Percentiles rank a stretch among this genome's conserved stretches.
These are phyloP conservation scores for Falco novaeseelandiae DNA, from an alignment of 2,797 vertebrate genomes.

Conservation along the genomic window DNA sequence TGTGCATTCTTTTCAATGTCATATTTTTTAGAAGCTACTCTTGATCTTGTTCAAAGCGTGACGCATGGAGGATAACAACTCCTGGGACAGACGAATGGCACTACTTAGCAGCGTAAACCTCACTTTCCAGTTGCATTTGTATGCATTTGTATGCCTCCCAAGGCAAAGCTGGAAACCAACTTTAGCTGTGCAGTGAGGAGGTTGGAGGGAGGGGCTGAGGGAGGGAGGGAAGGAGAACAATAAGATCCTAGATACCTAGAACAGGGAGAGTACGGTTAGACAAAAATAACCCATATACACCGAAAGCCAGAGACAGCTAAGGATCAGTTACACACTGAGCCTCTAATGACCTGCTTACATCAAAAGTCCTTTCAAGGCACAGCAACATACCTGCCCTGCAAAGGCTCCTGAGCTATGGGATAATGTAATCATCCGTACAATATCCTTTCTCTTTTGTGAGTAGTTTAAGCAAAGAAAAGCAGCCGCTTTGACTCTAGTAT, in stretches of 20 bases:
- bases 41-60: constrained; percentile 58
- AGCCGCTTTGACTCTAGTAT: constrained; percentile 79
- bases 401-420: constrained; percentile 84
- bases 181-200: neutral
- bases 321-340: constrained; percentile 88
- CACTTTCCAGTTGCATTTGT: neutral
- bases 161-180: neutral
- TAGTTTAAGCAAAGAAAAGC: constrained; percentile 79
- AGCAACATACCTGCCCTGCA: constrained; percentile 83
- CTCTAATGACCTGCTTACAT: constrained; percentile 86
- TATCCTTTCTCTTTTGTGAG: constrained; percentile 86
- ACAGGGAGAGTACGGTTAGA: neutral
- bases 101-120: neutral
- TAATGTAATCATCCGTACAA: constrained; percentile 86
- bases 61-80: neutral
- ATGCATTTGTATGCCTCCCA: neutral
- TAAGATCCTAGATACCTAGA: constrained; percentile 62
- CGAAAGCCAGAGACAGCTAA: constrained; percentile 56
- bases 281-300: constrained; percentile 28
- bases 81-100: neutral
- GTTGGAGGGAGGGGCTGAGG: neutral
- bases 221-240: neutral
- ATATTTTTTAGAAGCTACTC: constrained; percentile 44
- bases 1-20: constrained; percentile 46
- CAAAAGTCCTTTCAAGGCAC: constrained; percentile 85